Base-by-base conservation (phyloP, 1,140 invertebrate species). In the Panagrolaimus sp. region DNA sequence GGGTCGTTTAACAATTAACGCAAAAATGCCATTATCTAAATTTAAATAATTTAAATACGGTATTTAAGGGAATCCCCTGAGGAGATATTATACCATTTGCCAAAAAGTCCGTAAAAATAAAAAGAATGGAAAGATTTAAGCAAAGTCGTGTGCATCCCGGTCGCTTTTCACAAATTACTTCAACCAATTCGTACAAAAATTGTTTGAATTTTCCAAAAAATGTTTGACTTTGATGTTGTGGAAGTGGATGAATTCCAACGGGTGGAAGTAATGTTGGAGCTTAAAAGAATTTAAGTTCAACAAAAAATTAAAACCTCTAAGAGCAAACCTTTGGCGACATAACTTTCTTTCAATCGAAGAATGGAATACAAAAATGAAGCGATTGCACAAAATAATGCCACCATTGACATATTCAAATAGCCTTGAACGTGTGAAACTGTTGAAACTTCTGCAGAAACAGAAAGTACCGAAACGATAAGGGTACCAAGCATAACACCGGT, bases 301-400 rank as follows among this genome's bases (percentile, higher is more conserved):
- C 1, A 63, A n/a, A 21, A n/a, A n/a, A 14, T 15, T 21, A 24
- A 14, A 63, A 15, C 24, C 9, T 8, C 10, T 58, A 9, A 58
- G 3, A 43, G n/a, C 65, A 12, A 24, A 68, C 67, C 48, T 14
- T 68, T 44, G 8, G 15, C 28, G 43, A 28, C 52, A 58, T 73
- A 67, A 43, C 26, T 71, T 21, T 73, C 71, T 43, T 63, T 43
- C 24, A 73, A 14, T 24, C 67, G 70, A 9, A 67, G 43, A 14
- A 73, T 21, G n/a, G 62, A 28, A 46, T 72, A 73, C 9, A 73
- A n/a, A 21, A 73, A 72, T 28, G 71, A 58, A 0, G 52, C 52
- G 1, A 58, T 28, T n/a, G 52, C 14, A 58, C 52, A 58, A 21
- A 58, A 28, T 24, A 58, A 26, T 24, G 52, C 52, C 15, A 58